Conservation (phyloP, 2,888 invertebrate species). For the Dryocosmus kuriphilus region DNA sequence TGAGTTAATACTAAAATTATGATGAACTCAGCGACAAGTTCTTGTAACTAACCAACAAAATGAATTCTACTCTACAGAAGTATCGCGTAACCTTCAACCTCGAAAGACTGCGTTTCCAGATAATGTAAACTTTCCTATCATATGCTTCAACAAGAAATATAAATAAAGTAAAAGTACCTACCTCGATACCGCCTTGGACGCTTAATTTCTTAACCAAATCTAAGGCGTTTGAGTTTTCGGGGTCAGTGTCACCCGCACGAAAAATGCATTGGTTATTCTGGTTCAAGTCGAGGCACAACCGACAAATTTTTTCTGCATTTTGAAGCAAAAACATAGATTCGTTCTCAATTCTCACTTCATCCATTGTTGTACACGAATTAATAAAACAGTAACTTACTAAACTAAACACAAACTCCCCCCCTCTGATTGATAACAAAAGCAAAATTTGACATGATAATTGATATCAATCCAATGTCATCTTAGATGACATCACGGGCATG, state of each 20-base stretch:
- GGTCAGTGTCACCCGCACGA: constrained; percentile 42
- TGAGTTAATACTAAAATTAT: too few relatives aligned
- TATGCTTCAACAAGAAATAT: neutral
- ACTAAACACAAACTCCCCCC: neutral
- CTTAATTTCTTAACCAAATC: constrained; percentile 62
- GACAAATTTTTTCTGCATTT: constrained; percentile 58
- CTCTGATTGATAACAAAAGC: constrained; percentile 26
- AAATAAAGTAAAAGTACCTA: constrained; percentile 49
- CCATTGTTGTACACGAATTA: constrained; percentile 9
- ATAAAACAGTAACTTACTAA: neutral
- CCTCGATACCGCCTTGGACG: constrained; percentile 69
- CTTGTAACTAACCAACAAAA: neutral
- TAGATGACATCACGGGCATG: neutral
- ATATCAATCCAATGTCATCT: neutral
- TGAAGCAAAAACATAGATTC: constrained; percentile 43
- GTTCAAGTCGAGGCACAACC: constrained; percentile 65
- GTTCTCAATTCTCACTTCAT: constrained; percentile 51
- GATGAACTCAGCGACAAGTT: too few relatives aligned
- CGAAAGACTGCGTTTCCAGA: neutral
- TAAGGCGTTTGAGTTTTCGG: constrained; percentile 43
- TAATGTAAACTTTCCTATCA: neutral
- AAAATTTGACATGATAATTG: constrained; percentile 9
- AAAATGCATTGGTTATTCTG: constrained; percentile 66
- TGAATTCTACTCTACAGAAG: neutral
- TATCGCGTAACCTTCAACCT: neutral